Evolutionary conservation across 2,888 invertebrate genomes (phyloP), one percentile per base, ranked within the genome.

Genomic region (Congeria kusceri): DNA sequence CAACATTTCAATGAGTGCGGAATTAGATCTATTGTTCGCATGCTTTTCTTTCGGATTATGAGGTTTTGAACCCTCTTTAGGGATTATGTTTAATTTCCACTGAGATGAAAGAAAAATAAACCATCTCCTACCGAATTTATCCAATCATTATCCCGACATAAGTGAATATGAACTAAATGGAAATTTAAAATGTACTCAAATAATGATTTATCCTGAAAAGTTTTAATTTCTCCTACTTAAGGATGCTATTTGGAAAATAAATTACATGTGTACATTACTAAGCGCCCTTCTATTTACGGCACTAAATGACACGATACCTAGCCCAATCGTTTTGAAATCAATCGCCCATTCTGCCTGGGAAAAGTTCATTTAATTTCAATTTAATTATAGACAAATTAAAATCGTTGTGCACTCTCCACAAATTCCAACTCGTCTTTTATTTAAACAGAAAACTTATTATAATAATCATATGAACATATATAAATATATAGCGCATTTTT

Each of bases 41-140:
- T 64, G 73, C 73, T 73, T 78, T 78, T 78, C 73, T 58, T 61
- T 39, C 65, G 78, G 78, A 78, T 78, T 78, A 78, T 58, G 56
- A 46, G 58, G 63, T 68, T 77, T 65, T 28, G 65, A 39, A 47
- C 44, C 78, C 69, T 73, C 73, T 78, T 73, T 65, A 46, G 64
- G 70, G 78, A 78, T 78, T 78, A 78, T 53, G 56, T 64, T 63
- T 73, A 78, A 78, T 78, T 78, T 78, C 69, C 65, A 73, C 69
- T 27, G 49, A 49, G 53, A 56, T 61, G 69, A 61, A 78, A 70
- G 64, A 69, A 78, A 73, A 78, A 73, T 73, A 69, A 69, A 73
- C 78, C 63, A 61, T 53, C 69, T 39, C 44, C 58, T 29, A 49
- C 58, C 27, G 59, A 65, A 73, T 73, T 73, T 66, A 27, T 18